Evolutionary conservation across 2,797 vertebrate genomes (phyloP).

Genomic region (Pangasius krempfi): DNA sequence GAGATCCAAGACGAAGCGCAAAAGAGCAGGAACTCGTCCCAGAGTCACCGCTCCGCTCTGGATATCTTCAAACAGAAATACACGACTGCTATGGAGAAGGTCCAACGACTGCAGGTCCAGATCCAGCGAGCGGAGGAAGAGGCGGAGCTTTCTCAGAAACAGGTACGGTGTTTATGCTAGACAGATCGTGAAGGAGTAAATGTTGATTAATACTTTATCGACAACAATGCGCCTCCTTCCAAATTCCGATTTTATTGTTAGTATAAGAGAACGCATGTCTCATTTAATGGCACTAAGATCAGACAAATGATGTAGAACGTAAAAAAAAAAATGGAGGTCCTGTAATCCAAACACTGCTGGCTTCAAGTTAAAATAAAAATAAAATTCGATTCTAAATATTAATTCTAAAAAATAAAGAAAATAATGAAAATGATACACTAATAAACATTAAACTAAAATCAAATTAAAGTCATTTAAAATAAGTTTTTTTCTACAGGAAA

Average conservation of each 20-base stretch:
- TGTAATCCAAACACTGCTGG: too few relatives aligned
- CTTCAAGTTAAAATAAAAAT: too few relatives aligned
- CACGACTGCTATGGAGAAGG: constrained; percentile 60
- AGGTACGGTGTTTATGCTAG: constrained; percentile 57
- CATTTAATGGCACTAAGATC: neutral
- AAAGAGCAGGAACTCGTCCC: constrained; percentile 51
- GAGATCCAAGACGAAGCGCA: constrained; percentile 60
- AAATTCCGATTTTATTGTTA: neutral
- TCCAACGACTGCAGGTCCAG: constrained; percentile 63
- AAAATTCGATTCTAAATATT: too few relatives aligned
- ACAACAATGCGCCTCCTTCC: neutral
- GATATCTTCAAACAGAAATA: constrained; percentile 74
- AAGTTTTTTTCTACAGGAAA: neutral
- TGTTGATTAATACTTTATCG: neutral
- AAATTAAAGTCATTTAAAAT: neutral
- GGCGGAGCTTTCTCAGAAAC: constrained; percentile 62
- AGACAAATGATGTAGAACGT: neutral
- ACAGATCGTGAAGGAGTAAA: neutral
- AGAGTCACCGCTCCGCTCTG: constrained; percentile 57
- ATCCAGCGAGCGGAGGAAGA: constrained; percentile 66
- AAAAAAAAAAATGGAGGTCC: too few relatives aligned
- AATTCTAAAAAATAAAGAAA: too few relatives aligned
- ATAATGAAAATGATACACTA: too few relatives aligned
- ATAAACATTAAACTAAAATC: too few relatives aligned
- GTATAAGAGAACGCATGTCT: neutral